Base-by-base conservation (phyloP, 2,113 vertebrate genomes). In the Thunnus maccoyii region DNA sequence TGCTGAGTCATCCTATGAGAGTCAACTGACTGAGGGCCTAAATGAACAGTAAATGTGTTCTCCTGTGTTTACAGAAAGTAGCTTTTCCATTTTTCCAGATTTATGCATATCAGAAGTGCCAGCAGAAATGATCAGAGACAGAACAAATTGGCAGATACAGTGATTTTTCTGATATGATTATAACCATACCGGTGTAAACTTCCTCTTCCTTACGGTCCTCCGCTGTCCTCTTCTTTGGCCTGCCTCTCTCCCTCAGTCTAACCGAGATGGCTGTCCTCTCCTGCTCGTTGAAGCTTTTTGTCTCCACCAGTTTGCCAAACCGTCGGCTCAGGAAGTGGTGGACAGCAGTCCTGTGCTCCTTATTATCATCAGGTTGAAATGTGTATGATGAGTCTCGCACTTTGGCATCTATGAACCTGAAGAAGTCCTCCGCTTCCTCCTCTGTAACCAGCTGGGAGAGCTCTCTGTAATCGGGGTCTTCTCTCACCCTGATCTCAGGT, bases 231-330 rank as follows among this genome's bases (percentile, higher is more conserved):
- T 98, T 99, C 81, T 93, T 94, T 12, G 79, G 91, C 58, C 86
- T 86, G 10, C 72, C 85, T 82, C 93, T 95, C 82, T 95, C 96
- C 77, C 97, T 94, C 92, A 99, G 96, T n/a, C 97, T 91, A 47
- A 97, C 98, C 0, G 92, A 95, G 89, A 99, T 96, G 1, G 93
- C 93, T 7, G 91, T 89, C 20, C 79, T 86, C 16, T 89, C 85
- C 81, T 90, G 89, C 5, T 95, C 86, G 71, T 76, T 72, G 80
- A 99, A 98, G 82, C 96, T 97, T 56, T 99, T 99, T 0, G 97
- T 97, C 95, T 99, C 98, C 84, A 99, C 86, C 64, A 99, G 93
- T 60, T 97, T 98, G 16, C 98, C 98, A 60, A 99, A 99, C 72
- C 94, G 95, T 64, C 94, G 95, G 72, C 94, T 97, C 78, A 99